These are phyloP conservation scores for Octopus bimaculoides DNA, from an alignment of 1,140 invertebrate genomes.

Conservation along the genomic window DNA sequence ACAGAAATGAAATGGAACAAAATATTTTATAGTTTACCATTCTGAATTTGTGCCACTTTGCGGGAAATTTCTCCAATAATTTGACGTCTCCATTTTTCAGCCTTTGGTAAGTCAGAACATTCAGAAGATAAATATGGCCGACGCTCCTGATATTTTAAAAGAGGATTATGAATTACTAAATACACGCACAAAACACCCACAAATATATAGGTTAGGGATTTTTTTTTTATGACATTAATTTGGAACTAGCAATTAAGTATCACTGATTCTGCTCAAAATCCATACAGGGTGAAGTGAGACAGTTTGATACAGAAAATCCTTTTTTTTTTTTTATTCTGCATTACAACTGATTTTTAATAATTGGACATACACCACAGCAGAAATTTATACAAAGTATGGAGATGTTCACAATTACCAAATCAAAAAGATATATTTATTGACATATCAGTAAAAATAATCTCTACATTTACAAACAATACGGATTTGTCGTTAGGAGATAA, in stretches of 20 bases:
- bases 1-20: neutral
- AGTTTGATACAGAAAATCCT: too few relatives aligned
- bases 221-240: neutral
- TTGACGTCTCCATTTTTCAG: conserved; percentile 93
- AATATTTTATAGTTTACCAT: conserved; percentile 63
- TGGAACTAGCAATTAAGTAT: neutral
- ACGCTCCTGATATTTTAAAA: conserved; percentile 64
- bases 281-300: too few relatives aligned
- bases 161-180: neutral
- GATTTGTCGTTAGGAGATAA: too few relatives aligned
- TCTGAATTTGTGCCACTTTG: conserved; percentile 99
- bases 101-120: conserved; percentile 83
- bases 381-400: too few relatives aligned
- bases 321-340: too few relatives aligned
- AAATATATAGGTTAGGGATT: neutral
- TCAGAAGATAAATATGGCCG: conserved; percentile 91
- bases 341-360: too few relatives aligned
- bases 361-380: too few relatives aligned
- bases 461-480: too few relatives aligned
- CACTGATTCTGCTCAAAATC: neutral
- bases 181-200: neutral
- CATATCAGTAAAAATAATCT: too few relatives aligned
- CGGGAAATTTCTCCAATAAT: conserved; percentile 96
- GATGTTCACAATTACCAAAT: too few relatives aligned
- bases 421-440: too few relatives aligned